phyloP scores from a whole-genome alignment of 1,140 invertebrate species.

The Tetragonula clypearis region DNA sequence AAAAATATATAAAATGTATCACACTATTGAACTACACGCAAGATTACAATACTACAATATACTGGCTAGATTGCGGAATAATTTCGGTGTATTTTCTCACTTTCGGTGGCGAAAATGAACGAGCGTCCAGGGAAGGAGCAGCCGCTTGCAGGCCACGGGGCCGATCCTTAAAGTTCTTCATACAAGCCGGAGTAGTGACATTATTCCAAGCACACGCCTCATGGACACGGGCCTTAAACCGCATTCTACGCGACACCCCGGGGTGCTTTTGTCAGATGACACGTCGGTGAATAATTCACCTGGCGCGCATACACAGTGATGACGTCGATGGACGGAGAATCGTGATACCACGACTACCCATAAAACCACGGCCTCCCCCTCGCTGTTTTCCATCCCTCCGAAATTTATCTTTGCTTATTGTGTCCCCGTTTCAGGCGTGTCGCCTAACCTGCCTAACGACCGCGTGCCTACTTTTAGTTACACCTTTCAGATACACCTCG shows the following conservation, averaged over 20 bases:
- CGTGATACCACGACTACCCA: conserved; percentile 43
- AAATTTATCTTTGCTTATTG: conserved; percentile 49
- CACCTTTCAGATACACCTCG: not conserved
- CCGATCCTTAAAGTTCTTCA: conserved; percentile 52
- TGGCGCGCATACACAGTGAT: conserved; percentile 52
- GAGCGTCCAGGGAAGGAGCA: not conserved
- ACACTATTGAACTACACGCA: no score
- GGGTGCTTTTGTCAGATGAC: conserved; percentile 67
- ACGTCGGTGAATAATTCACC: conserved; percentile 68
- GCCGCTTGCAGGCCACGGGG: conserved; percentile 5
- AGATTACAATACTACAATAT: no score
- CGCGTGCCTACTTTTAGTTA: not conserved
- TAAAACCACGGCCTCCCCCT: conserved; percentile 28
- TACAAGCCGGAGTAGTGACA: conserved; percentile 50
- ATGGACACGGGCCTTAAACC: conserved; percentile 62
- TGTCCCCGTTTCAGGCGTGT: not conserved
- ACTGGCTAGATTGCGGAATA: not conserved
- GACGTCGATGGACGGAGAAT: conserved; percentile 59
- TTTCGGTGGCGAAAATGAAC: conserved; percentile 38
- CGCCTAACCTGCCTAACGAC: not conserved
- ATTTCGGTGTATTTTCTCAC: conserved; percentile 26
- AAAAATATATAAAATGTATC: no score
- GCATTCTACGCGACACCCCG: conserved; percentile 54
- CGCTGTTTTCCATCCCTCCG: conserved; percentile 17
- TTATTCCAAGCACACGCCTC: conserved; percentile 61